Percentiles rank a stretch among this genome's conserved stretches.
Evolutionary conservation across 2,888 invertebrate species (phyloP).

Genomic region (Cantharis rustica): DNA sequence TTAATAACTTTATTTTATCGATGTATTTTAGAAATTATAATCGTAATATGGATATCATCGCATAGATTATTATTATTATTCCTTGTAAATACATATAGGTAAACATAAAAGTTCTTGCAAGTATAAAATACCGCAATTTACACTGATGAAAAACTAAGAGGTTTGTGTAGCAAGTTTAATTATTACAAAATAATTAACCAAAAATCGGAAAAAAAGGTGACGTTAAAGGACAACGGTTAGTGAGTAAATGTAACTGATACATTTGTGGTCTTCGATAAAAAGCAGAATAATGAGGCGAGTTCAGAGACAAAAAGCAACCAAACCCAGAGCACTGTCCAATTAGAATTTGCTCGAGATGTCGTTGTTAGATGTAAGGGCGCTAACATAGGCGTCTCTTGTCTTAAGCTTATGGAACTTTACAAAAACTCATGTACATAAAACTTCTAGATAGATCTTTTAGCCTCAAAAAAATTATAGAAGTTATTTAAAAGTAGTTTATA

Average conservation of each 20-base stretch:
- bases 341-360: constrained; percentile 39
- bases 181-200: constrained; percentile 1
- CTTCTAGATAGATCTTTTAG: background rate
- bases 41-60: too few relatives aligned
- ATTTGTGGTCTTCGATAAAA: constrained; percentile 41
- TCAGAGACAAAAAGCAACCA: constrained; percentile 41
- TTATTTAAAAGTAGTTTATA: background rate
- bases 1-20: background rate
- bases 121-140: background rate
- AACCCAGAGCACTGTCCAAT: constrained; percentile 41
- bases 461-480: background rate
- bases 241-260: constrained; percentile 42
- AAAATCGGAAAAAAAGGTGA: background rate
- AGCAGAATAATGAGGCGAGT: constrained; percentile 43
- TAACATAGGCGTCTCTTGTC: constrained; percentile 26
- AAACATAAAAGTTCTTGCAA: background rate
- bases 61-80: too few relatives aligned
- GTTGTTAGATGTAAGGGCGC: constrained; percentile 29
- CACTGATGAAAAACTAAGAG: background rate
- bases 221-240: constrained; percentile 13
- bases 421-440: background rate
- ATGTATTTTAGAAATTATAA: background rate
- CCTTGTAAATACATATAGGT: background rate
- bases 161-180: background rate
- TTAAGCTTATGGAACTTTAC: background rate